Percentiles rank a stretch among this genome's conserved stretches.
Evolutionary conservation across 2,113 vertebrate species (phyloP).

Genomic region (Ophiodon elongatus): DNA sequence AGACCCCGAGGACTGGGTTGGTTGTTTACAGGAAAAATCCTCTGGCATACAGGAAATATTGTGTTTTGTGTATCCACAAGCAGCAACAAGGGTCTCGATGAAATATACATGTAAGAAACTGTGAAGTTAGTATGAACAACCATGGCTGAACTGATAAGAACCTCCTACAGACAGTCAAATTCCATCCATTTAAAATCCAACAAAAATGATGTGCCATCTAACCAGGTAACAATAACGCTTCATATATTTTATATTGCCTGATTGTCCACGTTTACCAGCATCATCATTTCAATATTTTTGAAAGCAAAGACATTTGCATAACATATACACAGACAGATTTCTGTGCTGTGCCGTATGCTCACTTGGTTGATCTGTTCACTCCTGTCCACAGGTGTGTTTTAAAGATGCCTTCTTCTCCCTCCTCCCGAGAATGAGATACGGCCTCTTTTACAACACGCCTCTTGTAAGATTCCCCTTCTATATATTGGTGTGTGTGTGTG

Average conservation of each 20-base stretch:
- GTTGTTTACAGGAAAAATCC: not conserved
- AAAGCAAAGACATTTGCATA: not conserved
- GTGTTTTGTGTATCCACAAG: conserved; percentile 6
- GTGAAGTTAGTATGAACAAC: not conserved
- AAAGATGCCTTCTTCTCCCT: conserved; percentile 93
- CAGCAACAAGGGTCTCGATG: not conserved
- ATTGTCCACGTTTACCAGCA: not conserved
- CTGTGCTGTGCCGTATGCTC: not conserved
- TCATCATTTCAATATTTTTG: not conserved
- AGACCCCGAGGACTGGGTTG: not conserved
- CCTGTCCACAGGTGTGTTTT: conserved; percentile 91
- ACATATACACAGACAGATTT: not conserved
- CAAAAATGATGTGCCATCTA: not conserved
- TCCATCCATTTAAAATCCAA: not conserved
- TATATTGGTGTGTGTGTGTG: not conserved
- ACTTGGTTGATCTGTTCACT: conserved; percentile 23
- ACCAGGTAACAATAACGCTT: not conserved
- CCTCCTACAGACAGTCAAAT: not conserved
- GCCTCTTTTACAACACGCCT: conserved; percentile 97
- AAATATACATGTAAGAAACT: not conserved
- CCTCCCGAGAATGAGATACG: conserved; percentile 95
- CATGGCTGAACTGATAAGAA: not conserved
- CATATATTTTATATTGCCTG: not conserved
- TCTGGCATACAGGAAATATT: conserved; percentile 2
- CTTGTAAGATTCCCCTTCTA: conserved; percentile 85